Evolutionary conservation across 1,140 invertebrate genomes (phyloP).

Genomic region (Oryctes rhinoceros): DNA sequence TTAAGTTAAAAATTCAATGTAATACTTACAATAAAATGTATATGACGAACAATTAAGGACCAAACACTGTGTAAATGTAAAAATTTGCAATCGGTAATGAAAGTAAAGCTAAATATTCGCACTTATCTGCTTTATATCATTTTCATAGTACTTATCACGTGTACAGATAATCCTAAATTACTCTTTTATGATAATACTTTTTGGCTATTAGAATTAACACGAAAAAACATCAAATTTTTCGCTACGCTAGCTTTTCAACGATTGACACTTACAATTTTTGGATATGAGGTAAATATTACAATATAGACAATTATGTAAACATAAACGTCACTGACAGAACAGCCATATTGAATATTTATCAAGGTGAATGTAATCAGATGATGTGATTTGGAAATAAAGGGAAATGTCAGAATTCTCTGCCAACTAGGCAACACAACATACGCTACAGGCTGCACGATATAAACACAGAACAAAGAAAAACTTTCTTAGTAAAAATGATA

Average conservation of each 20-base stretch:
- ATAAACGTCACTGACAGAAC: constrained; percentile 53
- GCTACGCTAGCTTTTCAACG: not conserved
- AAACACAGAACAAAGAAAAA: not conserved
- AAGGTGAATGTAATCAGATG: constrained; percentile 50
- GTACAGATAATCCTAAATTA: constrained; percentile 42
- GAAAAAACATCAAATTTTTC: constrained; percentile 10
- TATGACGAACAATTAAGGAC: constrained; percentile 51
- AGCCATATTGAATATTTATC: constrained; percentile 54
- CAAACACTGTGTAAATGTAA: constrained; percentile 47
- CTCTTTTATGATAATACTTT: constrained; percentile 37
- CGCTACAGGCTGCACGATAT: not conserved
- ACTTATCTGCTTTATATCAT: constrained; percentile 44
- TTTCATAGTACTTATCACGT: constrained; percentile 45
- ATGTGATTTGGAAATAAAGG: constrained; percentile 27
- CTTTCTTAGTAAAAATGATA: not conserved
- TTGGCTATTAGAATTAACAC: constrained; percentile 18
- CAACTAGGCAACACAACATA: constrained; percentile 38
- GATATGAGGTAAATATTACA: constrained; percentile 39
- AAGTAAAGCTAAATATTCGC: constrained; percentile 39
- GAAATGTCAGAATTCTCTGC: not conserved
- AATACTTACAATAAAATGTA: constrained; percentile 54
- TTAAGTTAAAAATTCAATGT: constrained; percentile 40
- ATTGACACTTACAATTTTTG: constrained; percentile 32
- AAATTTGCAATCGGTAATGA: constrained; percentile 23
- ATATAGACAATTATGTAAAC: constrained; percentile 54